Evolutionary conservation across 2,888 invertebrate genomes (phyloP).

Genomic region (Cataglyphis albicans): DNA sequence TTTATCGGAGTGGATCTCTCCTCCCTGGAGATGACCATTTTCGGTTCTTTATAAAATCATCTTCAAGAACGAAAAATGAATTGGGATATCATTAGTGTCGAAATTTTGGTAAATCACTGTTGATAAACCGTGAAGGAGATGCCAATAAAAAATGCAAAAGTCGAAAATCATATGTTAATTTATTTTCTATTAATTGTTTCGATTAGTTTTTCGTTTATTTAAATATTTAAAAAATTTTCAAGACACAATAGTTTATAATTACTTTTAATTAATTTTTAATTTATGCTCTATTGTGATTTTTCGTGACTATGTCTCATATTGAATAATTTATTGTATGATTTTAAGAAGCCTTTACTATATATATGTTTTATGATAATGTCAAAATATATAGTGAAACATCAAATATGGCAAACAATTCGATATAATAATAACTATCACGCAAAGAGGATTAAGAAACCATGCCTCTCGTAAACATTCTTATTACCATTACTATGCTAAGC

Average conservation of each 20-base stretch:
- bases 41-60: constrained; percentile 21
- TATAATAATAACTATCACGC: constrained; percentile 14
- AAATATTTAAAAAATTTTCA: background rate
- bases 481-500: constrained; percentile 13
- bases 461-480: constrained; percentile 28
- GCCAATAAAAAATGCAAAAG: background rate
- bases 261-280: background rate
- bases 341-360: background rate
- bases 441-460: constrained; percentile 23
- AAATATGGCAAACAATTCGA: background rate
- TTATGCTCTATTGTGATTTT: background rate
- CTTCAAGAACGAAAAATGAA: constrained; percentile 11
- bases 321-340: background rate
- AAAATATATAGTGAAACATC: background rate
- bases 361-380: background rate
- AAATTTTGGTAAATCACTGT: background rate
- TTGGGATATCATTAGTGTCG: background rate
- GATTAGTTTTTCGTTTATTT: background rate
- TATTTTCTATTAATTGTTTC: background rate
- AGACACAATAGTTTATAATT: background rate
- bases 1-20: constrained; percentile 38
- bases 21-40: constrained; percentile 8
- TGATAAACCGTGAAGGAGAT: background rate
- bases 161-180: background rate
- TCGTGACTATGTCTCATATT: background rate